Evolutionary conservation across 2,888 invertebrate species (phyloP).

Genomic region (Drosophila dives): DNA sequence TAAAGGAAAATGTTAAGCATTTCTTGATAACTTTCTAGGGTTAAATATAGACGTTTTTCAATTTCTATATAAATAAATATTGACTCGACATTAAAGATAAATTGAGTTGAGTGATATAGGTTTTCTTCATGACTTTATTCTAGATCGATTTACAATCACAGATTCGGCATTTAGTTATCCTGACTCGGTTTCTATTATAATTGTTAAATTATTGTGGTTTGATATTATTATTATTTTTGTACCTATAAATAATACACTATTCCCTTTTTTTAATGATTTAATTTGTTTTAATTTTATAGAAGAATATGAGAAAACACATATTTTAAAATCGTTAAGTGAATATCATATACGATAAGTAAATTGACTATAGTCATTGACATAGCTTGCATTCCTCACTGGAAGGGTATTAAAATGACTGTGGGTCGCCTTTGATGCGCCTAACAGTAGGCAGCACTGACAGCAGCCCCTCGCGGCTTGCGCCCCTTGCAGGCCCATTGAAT

Average conservation of each 20-base stretch:
- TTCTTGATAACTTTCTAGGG: not conserved
- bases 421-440: conserved; percentile 67
- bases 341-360: not conserved
- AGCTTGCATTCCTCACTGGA: conserved; percentile 1
- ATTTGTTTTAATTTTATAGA: not conserved
- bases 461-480: conserved; percentile 2
- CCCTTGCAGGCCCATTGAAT: conserved; percentile 2
- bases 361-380: not conserved
- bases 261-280: not conserved
- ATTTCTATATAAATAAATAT: not conserved
- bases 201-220: no score
- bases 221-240: not conserved
- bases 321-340: not conserved
- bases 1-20: not conserved
- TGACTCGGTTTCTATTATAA: not conserved
- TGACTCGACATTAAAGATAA: not conserved
- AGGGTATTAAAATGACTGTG: conserved; percentile 54
- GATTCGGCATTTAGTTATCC: not conserved
- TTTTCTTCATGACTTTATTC: not conserved
- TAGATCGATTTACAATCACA: not conserved
- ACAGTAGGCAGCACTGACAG: conserved; percentile 55
- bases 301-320: not conserved
- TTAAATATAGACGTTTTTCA: not conserved
- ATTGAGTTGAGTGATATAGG: not conserved
- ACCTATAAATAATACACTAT: not conserved